phyloP scores from a whole-genome alignment of 2,113 vertebrate species.

The rat (Rattus norvegicus) region DNA sequence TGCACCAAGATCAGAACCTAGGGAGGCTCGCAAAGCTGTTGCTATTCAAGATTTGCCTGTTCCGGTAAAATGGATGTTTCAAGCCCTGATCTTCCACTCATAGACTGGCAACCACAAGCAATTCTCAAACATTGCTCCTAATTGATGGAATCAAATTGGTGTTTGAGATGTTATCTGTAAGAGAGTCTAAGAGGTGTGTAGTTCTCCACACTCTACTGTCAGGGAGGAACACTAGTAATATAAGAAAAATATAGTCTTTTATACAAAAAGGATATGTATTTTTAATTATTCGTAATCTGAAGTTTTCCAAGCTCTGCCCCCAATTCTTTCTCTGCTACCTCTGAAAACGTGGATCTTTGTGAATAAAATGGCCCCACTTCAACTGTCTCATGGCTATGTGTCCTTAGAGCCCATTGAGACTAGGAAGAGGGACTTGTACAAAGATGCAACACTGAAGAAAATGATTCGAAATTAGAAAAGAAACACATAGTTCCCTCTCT shows the following conservation, averaged over 20 bases:
- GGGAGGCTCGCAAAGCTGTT: neutral
- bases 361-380: neutral
- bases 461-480: neutral
- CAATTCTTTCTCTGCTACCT: neutral
- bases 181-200: neutral
- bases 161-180: neutral
- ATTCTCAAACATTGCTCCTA: neutral
- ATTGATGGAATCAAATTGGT: neutral
- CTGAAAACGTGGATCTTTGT: neutral
- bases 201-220: neutral
- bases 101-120: neutral
- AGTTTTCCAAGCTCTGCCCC: neutral
- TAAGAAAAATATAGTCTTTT: neutral
- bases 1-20: neutral
- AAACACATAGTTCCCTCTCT: neutral
- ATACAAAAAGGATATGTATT: neutral
- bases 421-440: neutral
- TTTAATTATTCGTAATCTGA: neutral
- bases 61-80: neutral
- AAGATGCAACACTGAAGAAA: neutral
- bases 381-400: neutral
- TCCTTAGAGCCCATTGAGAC: neutral
- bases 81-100: neutral
- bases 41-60: neutral
- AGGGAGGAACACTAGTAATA: neutral